Evolutionary conservation across 1,140 invertebrate genomes (phyloP).

Genomic region (Pseudomyrmex cubaensis): DNA sequence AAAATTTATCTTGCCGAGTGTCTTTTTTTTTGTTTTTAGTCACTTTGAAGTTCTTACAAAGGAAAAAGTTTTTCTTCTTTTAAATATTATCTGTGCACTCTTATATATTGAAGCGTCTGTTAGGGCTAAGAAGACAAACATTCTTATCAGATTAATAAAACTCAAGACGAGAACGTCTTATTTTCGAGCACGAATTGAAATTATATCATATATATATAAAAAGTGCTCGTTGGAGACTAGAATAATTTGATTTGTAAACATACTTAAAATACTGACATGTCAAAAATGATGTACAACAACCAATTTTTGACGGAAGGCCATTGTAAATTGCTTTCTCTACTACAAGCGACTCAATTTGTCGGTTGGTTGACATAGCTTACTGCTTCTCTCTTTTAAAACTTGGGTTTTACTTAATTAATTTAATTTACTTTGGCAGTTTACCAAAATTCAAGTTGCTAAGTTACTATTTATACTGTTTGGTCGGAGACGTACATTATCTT

Average conservation of each 20-base stretch:
- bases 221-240: slow-evolving; percentile 81
- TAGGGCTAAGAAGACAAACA: slow-evolving; percentile 60
- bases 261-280: slow-evolving; percentile 84
- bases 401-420: slow-evolving; percentile 75
- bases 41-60: slow-evolving; percentile 53
- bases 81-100: slow-evolving; percentile 62
- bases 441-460: slow-evolving; percentile 82
- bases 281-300: slow-evolving; percentile 78
- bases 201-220: slow-evolving; percentile 51
- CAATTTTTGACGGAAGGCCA: slow-evolving; percentile 79
- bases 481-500: slow-evolving; percentile 77
- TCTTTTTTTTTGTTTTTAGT: slow-evolving; percentile 1
- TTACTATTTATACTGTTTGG: slow-evolving; percentile 79
- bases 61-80: slow-evolving; percentile 58
- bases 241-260: slow-evolving; percentile 84
- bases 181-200: slow-evolving; percentile 70
- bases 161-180: slow-evolving; percentile 63
- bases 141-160: slow-evolving; percentile 56
- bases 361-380: slow-evolving; percentile 45
- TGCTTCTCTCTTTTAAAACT: slow-evolving; percentile 51
- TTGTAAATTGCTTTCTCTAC: slow-evolving; percentile 72
- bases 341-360: slow-evolving; percentile 37
- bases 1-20: slow-evolving; percentile 54
- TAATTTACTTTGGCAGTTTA: slow-evolving; percentile 81
- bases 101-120: slow-evolving; percentile 51